A percentile compares a stretch with the other conserved stretches of the same genome.
These are phyloP conservation scores for Opisthograptis luteolata DNA, from an alignment of 2,888 invertebrate genomes.

Conservation along the genomic window DNA sequence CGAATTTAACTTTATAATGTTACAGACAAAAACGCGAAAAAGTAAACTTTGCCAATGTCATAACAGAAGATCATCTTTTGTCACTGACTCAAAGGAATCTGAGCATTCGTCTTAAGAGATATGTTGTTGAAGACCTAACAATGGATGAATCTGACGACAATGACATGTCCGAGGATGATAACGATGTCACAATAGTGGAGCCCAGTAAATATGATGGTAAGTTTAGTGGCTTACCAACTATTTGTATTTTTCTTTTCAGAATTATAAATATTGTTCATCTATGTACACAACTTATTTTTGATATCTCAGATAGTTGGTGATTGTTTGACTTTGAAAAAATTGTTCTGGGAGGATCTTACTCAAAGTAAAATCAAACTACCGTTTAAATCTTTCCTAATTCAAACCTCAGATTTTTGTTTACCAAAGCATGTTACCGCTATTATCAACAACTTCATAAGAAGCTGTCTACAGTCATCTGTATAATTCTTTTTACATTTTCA, in stretches of 20 bases:
- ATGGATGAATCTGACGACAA: conserved; percentile 41
- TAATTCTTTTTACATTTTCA: conserved; percentile 48
- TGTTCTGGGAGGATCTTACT: too few species aligned
- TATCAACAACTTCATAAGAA: too few species aligned
- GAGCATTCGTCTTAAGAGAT: conserved; percentile 68
- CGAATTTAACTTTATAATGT: too few species aligned
- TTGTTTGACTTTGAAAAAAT: too few species aligned
- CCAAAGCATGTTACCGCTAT: too few species aligned
- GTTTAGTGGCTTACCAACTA: too few species aligned
- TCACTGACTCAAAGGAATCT: conserved; percentile 64
- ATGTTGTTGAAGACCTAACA: conserved; percentile 51
- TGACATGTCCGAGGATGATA: conserved; percentile 44
- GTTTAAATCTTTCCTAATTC: too few species aligned
- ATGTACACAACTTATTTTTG: neutral
- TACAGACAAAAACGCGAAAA: conserved; percentile 71
- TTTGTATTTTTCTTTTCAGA: too few species aligned
- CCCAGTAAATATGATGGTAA: conserved; percentile 75
- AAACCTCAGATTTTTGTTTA: too few species aligned
- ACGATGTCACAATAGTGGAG: conserved; percentile 50
- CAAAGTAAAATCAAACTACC: too few species aligned
- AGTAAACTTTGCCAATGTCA: conserved; percentile 68
- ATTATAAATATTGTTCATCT: neutral
- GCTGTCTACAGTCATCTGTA: too few species aligned
- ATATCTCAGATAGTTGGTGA: too few species aligned
- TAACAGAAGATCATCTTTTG: conserved; percentile 66